Percentiles rank a stretch among this genome's conserved stretches.
These are phyloP conservation scores for Sebastes kiyomatsui DNA, from an alignment of 2,797 vertebrate species.

Conservation along the genomic window DNA sequence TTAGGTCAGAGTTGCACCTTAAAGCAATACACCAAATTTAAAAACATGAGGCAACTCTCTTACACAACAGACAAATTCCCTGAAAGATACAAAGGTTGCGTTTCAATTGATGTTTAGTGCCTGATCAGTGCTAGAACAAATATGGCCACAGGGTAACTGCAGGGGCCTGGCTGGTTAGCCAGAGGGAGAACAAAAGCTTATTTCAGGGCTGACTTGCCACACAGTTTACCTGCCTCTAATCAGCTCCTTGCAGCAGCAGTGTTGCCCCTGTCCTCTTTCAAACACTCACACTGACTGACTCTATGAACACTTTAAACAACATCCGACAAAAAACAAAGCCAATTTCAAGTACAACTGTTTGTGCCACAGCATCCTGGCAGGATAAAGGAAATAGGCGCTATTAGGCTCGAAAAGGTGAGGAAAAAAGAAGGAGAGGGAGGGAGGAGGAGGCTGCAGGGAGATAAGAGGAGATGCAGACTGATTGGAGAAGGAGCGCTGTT, in stretches of 20 bases:
- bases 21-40: background rate
- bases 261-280: slow-evolving; percentile 31
- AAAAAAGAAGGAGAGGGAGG: background rate
- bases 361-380: background rate
- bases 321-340: slow-evolving; percentile 4
- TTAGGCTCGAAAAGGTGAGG: slow-evolving; percentile 26
- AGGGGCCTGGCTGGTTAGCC: slow-evolving; percentile 25
- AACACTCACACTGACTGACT: slow-evolving; percentile 23
- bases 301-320: slow-evolving; percentile 36
- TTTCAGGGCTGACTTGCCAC: slow-evolving; percentile 58
- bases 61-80: background rate
- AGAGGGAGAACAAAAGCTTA: slow-evolving; percentile 42
- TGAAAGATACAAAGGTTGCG: background rate
- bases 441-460: slow-evolving; percentile 12
- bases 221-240: slow-evolving; percentile 57
- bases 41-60: background rate
- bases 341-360: slow-evolving; percentile 27
- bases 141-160: slow-evolving; percentile 34
- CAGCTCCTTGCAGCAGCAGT: slow-evolving; percentile 38
- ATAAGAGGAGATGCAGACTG: slow-evolving; percentile 59
- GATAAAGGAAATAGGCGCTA: slow-evolving; percentile 18
- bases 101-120: slow-evolving; percentile 8
- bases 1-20: background rate
- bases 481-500: slow-evolving; percentile 43
- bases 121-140: slow-evolving; percentile 37